These are phyloP conservation scores for Parambassis ranga DNA, from an alignment of 2,797 vertebrate species.

Conservation along the genomic window DNA sequence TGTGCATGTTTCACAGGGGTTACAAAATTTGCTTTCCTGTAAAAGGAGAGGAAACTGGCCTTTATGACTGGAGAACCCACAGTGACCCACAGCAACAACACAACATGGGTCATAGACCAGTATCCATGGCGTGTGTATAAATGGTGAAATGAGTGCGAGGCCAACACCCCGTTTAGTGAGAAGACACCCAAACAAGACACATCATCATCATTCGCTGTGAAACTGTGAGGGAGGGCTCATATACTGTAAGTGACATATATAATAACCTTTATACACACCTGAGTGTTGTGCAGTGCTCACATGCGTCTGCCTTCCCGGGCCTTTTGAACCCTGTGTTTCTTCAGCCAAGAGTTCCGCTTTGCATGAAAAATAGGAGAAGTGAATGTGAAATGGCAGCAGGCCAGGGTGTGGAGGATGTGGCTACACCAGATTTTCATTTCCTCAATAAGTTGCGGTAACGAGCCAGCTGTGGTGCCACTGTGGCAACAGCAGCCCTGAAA, in stretches of 20 bases:
- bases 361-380: slow-evolving; percentile 71
- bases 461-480: slow-evolving; percentile 33
- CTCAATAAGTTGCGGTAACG: slow-evolving; percentile 47
- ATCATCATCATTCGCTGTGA: slow-evolving; percentile 34
- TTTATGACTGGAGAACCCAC: not conserved
- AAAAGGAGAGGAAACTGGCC: not conserved
- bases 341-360: slow-evolving; percentile 60
- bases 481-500: slow-evolving; percentile 38
- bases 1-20: too few species aligned
- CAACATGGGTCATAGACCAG: not conserved
- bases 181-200: slow-evolving; percentile 57
- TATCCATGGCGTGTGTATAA: not conserved
- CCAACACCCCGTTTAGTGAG: slow-evolving; percentile 27
- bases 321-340: slow-evolving; percentile 30
- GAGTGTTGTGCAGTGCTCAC: not conserved
- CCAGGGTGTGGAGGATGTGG: slow-evolving; percentile 52
- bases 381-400: slow-evolving; percentile 60
- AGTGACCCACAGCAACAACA: not conserved
- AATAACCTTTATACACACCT: not conserved
- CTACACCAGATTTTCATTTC: slow-evolving; percentile 72
- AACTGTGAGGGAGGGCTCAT: slow-evolving; percentile 28
- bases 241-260: slow-evolving; percentile 33
- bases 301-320: too few species aligned
- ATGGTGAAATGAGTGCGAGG: slow-evolving; percentile 27
- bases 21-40: not conserved